Percentiles rank a stretch among this genome's conserved stretches.
Evolutionary conservation across 2,113 vertebrate species (phyloP).

Genomic region (Eubucco bourcierii): DNA sequence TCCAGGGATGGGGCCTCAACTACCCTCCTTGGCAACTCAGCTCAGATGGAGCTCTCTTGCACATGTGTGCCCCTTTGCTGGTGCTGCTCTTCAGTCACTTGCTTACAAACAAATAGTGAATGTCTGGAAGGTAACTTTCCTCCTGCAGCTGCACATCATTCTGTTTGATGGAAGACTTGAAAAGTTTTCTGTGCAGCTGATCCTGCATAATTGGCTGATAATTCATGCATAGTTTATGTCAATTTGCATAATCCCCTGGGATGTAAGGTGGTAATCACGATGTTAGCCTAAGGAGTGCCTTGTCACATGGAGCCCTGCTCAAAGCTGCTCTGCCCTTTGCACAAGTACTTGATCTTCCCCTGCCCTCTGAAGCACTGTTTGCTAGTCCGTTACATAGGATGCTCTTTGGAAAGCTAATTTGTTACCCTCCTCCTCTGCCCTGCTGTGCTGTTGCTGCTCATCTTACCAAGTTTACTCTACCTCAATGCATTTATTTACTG

Average conservation of each 20-base stretch:
- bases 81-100: not conserved
- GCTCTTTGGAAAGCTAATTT: not conserved
- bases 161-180: not conserved
- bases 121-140: not conserved
- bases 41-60: not conserved
- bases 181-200: not conserved
- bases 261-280: not conserved
- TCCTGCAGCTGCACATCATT: not conserved
- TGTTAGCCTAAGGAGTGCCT: not conserved
- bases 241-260: not conserved
- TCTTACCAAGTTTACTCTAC: accelerated
- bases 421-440: accelerated
- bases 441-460: not conserved
- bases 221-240: accelerated
- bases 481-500: not conserved
- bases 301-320: not conserved
- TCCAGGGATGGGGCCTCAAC: no score
- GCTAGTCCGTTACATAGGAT: not conserved
- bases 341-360: not conserved
- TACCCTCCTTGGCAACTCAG: no score
- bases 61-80: accelerated
- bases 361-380: not conserved
- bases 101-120: not conserved
- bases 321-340: not conserved
- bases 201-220: not conserved